A percentile compares a stretch with the other conserved stretches of the same genome.
Conservation (phyloP, 2,797 vertebrate genomes). For the Ispidina lecontei region DNA sequence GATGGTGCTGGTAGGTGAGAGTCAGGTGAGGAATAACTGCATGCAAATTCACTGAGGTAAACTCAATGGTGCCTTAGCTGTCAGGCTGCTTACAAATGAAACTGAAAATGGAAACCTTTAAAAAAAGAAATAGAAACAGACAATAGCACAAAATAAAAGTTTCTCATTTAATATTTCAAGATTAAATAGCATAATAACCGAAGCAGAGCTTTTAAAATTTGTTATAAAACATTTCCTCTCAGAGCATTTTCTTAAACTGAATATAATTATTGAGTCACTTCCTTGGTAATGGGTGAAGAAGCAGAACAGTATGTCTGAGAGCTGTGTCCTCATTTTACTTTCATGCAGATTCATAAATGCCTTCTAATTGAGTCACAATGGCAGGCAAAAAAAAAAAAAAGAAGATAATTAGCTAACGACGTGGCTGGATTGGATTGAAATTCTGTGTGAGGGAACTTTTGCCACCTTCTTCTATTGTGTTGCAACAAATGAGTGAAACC, state of each 20-base stretch:
- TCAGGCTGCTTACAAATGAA: slow-evolving; percentile 3
- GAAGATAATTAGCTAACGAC: neutral
- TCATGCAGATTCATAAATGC: slow-evolving; percentile 38
- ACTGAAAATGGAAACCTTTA: slow-evolving; percentile 24
- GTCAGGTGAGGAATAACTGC: neutral
- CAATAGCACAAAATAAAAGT: slow-evolving; percentile 3
- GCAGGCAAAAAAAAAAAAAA: slow-evolving; percentile 36
- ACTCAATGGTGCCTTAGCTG: neutral
- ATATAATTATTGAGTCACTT: slow-evolving; percentile 34
- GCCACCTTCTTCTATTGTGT: neutral
- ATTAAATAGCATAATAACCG: neutral
- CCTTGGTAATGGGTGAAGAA: slow-evolving; percentile 32
- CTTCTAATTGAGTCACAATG: slow-evolving; percentile 41
- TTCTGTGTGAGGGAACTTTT: neutral
- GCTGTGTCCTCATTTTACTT: slow-evolving; percentile 28
- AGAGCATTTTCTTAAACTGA: slow-evolving; percentile 19
- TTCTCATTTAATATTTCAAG: slow-evolving; percentile 9
- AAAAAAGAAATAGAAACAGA: slow-evolving; percentile 56
- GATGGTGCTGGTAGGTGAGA: neutral
- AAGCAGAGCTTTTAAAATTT: neutral
- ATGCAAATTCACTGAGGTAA: neutral
- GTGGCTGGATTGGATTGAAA: slow-evolving; percentile 16
- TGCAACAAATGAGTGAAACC: neutral
- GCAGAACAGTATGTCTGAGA: slow-evolving; percentile 14
- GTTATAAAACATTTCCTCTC: slow-evolving; percentile 30